Percentiles rank a stretch among this genome's conserved stretches.
phyloP scores from a whole-genome alignment of 2,797 vertebrate genomes.

The Pogoniulus pusillus region DNA sequence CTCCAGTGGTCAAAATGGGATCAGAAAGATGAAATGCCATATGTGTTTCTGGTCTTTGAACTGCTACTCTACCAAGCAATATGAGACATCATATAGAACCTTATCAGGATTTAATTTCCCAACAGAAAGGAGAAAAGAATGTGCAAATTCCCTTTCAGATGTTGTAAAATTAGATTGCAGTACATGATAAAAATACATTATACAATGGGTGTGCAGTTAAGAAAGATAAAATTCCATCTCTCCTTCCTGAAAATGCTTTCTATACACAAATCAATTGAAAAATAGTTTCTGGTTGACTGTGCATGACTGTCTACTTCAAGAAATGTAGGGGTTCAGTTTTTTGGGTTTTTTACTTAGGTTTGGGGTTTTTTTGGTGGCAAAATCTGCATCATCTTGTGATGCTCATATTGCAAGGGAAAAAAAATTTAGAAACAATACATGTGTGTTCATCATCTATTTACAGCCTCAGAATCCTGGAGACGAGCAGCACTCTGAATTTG shows the following conservation, averaged over 20 bases:
- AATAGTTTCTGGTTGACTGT: slow-evolving; percentile 22
- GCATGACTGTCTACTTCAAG: background rate
- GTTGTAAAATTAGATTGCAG: slow-evolving; percentile 31
- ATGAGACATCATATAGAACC: slow-evolving; percentile 10
- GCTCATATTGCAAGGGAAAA: background rate
- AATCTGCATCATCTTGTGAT: background rate
- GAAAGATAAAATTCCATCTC: slow-evolving; percentile 16
- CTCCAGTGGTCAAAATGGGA: slow-evolving; percentile 25
- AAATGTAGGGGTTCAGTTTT: background rate
- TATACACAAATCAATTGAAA: slow-evolving; percentile 31
- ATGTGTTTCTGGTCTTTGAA: slow-evolving; percentile 5
- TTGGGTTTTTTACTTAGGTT: no score
- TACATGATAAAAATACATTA: slow-evolving; percentile 16
- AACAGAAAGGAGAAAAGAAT: slow-evolving; percentile 31
- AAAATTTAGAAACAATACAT: background rate
- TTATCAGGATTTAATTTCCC: slow-evolving; percentile 50
- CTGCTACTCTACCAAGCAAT: background rate
- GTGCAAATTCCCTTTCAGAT: background rate
- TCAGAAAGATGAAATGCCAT: slow-evolving; percentile 14
- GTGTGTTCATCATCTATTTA: rapidly evolving
- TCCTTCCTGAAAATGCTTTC: slow-evolving; percentile 11
- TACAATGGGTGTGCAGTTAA: background rate
- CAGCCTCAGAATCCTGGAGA: background rate
- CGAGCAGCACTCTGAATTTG: background rate
- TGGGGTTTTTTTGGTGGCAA: background rate